phyloP scores from a whole-genome alignment of 2,888 invertebrate species.

The Teleogryllus oceanicus region DNA sequence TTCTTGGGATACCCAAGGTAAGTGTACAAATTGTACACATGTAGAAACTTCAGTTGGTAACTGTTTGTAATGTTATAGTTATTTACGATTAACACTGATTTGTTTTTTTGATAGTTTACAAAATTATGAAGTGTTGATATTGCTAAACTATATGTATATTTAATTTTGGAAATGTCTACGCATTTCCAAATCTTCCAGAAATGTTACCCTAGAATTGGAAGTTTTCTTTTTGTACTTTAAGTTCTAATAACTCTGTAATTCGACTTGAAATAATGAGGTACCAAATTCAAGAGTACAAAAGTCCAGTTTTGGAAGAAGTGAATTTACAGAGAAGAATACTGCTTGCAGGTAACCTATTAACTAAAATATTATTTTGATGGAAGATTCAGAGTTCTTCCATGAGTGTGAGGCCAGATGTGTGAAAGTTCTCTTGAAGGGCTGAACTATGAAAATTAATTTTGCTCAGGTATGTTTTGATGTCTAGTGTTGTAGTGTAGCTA shows the following conservation, averaged over 20 bases:
- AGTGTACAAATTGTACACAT: conserved; percentile 4
- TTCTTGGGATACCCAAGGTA: neutral
- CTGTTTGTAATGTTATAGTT: neutral
- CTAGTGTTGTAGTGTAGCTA: conserved; percentile 21
- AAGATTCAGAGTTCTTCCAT: no score
- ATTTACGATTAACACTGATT: neutral
- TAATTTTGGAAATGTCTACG: neutral
- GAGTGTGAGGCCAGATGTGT: no score
- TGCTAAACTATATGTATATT: neutral
- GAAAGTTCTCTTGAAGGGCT: neutral
- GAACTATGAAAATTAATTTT: conserved; percentile 21
- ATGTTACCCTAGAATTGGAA: neutral
- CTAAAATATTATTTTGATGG: no score
- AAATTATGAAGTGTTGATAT: conserved; percentile 7
- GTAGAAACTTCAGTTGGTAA: neutral
- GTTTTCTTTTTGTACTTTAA: neutral
- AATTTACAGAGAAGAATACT: no score
- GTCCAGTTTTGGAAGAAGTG: no score
- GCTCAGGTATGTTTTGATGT: conserved; percentile 29
- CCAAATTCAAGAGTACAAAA: no score
- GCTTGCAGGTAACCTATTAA: no score
- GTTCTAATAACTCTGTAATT: neutral
- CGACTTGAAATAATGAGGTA: neutral
- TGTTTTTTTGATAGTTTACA: conserved; percentile 1
- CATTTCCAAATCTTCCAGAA: neutral